Evolutionary conservation across 2,797 vertebrate genomes (phyloP).

Genomic region (Siniperca scherzeri): DNA sequence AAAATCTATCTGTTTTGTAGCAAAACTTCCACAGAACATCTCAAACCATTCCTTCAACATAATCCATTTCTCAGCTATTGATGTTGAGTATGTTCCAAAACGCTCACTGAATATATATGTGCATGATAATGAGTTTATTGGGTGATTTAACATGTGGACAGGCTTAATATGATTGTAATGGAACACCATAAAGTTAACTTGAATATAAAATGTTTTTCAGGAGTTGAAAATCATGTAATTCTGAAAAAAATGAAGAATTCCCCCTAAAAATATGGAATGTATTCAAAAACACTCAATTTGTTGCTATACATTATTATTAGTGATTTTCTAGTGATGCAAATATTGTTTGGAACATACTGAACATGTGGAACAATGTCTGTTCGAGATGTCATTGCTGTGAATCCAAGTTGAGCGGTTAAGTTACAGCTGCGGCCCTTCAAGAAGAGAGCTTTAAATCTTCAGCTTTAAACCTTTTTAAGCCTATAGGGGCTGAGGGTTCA

Average conservation of each 20-base stretch:
- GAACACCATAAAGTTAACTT: not conserved
- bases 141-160: not conserved
- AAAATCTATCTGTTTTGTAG: not conserved
- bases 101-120: not conserved
- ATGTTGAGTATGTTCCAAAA: not conserved
- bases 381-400: not conserved
- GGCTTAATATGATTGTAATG: not conserved
- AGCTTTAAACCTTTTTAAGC: not conserved
- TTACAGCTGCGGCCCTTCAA: not conserved
- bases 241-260: too few species aligned
- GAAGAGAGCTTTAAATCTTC: too few species aligned
- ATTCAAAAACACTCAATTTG: too few species aligned
- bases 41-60: not conserved
- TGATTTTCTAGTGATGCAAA: not conserved
- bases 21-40: not conserved
- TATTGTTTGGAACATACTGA: not conserved
- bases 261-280: too few species aligned
- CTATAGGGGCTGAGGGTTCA: too few species aligned
- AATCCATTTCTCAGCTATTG: not conserved
- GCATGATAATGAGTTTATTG: not conserved
- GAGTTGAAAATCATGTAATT: not conserved
- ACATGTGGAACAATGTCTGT: not conserved
- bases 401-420: not conserved
- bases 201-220: not conserved
- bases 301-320: not conserved